These are phyloP conservation scores for Lacerta viridis DNA, from an alignment of 2,797 vertebrate species.

Conservation along the genomic window DNA sequence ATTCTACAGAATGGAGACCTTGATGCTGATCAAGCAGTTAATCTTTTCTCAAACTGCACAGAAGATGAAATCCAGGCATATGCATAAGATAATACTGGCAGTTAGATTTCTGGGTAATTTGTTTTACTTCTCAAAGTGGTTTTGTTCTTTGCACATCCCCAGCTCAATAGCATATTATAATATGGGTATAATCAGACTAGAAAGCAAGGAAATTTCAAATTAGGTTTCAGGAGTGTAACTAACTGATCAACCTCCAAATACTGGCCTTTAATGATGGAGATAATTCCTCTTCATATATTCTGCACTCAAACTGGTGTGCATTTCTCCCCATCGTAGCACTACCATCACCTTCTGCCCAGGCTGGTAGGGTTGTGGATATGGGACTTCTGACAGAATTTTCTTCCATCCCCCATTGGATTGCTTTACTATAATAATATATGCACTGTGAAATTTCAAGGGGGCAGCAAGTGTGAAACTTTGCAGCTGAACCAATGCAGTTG, in stretches of 20 bases:
- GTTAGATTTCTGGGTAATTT: background rate
- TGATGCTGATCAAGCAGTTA: constrained; percentile 77
- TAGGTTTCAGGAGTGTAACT: background rate
- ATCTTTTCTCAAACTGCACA: constrained; percentile 86
- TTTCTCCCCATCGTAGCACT: too few relatives aligned
- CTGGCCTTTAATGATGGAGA: constrained; percentile 10
- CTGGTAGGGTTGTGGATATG: too few relatives aligned
- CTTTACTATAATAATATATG: background rate
- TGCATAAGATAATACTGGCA: constrained; percentile 61
- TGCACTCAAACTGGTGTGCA: too few relatives aligned
- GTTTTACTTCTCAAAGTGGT: constrained; percentile 30
- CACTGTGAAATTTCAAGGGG: constrained; percentile 15
- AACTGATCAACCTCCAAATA: too few relatives aligned
- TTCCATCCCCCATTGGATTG: too few relatives aligned
- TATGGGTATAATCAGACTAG: constrained; percentile 19
- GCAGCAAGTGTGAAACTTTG: constrained; percentile 4
- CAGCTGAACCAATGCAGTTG: background rate
- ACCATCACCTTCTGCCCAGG: too few relatives aligned
- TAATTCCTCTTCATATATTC: background rate
- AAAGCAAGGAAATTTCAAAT: constrained; percentile 6
- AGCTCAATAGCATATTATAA: constrained; percentile 24
- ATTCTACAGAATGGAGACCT: constrained; percentile 80
- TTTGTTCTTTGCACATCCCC: constrained; percentile 30
- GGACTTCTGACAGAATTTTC: too few relatives aligned
- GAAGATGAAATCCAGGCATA: constrained; percentile 88